Percentiles rank a stretch among this genome's conserved stretches.
These are phyloP conservation scores for Macrobrachium rosenbergii DNA, from an alignment of 1,140 invertebrate genomes.

Conservation along the genomic window DNA sequence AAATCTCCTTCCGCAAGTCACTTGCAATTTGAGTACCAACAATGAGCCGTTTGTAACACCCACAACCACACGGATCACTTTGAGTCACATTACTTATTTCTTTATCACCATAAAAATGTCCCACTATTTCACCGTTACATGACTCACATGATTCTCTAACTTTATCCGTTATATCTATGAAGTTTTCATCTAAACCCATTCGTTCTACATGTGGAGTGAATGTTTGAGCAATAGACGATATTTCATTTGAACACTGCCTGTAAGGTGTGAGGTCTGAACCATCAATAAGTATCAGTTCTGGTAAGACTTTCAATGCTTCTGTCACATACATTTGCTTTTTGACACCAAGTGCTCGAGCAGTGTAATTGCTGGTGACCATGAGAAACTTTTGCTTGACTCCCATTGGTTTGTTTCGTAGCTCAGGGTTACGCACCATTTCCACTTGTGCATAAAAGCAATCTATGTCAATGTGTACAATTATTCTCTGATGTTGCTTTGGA, in stretches of 20 bases:
- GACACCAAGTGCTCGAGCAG: conserved; percentile 79
- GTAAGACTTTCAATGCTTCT: conserved; percentile 79
- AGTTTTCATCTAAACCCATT: conserved; percentile 86
- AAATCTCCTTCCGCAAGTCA: conserved; percentile 79
- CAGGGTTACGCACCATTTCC: conserved; percentile 80
- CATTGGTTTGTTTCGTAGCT: conserved; percentile 77
- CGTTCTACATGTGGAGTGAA: conserved; percentile 81
- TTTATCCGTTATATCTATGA: conserved; percentile 80
- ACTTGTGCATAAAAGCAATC: conserved; percentile 89
- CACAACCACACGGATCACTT: conserved; percentile 77
- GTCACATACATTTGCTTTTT: conserved; percentile 81
- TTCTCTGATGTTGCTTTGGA: conserved; percentile 67
- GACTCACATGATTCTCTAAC: conserved; percentile 74
- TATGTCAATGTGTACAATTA: conserved; percentile 83
- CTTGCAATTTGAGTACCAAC: conserved; percentile 79
- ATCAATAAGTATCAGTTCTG: conserved; percentile 78
- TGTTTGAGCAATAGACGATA: conserved; percentile 77
- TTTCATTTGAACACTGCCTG: conserved; percentile 79
- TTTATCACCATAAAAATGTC: conserved; percentile 61
- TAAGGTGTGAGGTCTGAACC: conserved; percentile 84
- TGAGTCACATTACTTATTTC: background rate
- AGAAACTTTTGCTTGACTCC: conserved; percentile 85
- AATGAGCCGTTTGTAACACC: conserved; percentile 78
- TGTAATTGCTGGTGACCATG: conserved; percentile 85
- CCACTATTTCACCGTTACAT: conserved; percentile 63